phyloP scores from a whole-genome alignment of 1,140 invertebrate species.

The Aporrectodea caliginosa region DNA sequence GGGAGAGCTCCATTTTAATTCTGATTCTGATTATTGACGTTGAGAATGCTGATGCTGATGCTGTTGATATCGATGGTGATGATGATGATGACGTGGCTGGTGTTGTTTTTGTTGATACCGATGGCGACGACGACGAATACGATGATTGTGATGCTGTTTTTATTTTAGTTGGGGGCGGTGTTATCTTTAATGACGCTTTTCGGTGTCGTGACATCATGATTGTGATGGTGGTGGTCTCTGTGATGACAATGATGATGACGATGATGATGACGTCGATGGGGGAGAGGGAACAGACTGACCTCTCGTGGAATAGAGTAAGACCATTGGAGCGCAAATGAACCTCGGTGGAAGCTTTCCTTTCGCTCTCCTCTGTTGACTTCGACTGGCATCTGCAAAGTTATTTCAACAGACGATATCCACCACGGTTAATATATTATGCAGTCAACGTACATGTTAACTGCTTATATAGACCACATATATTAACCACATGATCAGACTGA shows the following conservation, averaged over 20 bases:
- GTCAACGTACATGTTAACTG: too few relatives aligned
- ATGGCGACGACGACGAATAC: too few relatives aligned
- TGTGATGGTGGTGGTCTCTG: neutral
- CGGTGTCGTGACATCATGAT: neutral
- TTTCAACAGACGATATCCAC: too few relatives aligned
- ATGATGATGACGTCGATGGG: neutral
- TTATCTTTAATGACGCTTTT: neutral
- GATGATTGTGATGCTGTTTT: too few relatives aligned
- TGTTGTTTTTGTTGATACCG: too few relatives aligned
- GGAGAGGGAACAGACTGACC: neutral
- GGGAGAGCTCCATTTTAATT: too few relatives aligned
- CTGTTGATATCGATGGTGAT: neutral
- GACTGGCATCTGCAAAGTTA: neutral
- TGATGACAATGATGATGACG: neutral
- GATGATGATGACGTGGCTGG: neutral
- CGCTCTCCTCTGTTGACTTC: conserved; percentile 3
- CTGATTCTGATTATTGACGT: neutral
- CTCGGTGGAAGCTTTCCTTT: conserved; percentile 9
- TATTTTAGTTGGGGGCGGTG: too few relatives aligned
- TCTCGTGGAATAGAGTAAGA: neutral
- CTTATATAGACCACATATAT: too few relatives aligned
- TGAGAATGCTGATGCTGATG: neutral
- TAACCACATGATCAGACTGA: too few relatives aligned
- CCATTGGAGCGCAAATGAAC: conserved; percentile 17
- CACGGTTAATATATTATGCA: too few relatives aligned